Evolutionary conservation across 2,888 invertebrate genomes (phyloP), one percentile per base, ranked within the genome.

Genomic region (Crematogaster levior): DNA sequence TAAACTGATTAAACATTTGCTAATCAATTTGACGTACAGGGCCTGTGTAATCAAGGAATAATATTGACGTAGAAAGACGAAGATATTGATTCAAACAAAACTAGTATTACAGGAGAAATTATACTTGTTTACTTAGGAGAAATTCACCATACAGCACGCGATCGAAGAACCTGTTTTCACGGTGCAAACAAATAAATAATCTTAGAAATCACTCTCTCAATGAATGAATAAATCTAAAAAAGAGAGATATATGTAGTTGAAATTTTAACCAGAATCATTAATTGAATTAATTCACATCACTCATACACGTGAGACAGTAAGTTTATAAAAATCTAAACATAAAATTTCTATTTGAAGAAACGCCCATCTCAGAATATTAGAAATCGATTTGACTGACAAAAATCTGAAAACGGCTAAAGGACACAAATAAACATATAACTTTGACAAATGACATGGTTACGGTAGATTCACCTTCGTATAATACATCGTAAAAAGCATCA

Each of bases 401-500:
- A 34, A 24, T 5, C 10, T 3, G 40, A 60, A 37, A 12, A 24
- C n/a, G 21, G 21, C 21, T 30, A 15, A 24, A 43, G 58, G 65
- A 53, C 34, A n/a, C 15, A 56, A n/a, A n/a, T 75, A 75, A 65
- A 65, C n/a, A n/a, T n/a, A n/a, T n/a, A n/a, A n/a, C n/a, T n/a
- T 53, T 15, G 63, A 40, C 48, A 40, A 51, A 9, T 46, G n/a
- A 51, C 56, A 34, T 63, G 15, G 9, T 30, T n/a, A 27, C 27
- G 63, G n/a, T 24, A 18, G 34, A 43, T 5, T 43, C 12, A 21
- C 0, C 68, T 10, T 56, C 24, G 40, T n/a, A n/a, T 6, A 56
- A 21, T 68, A 68, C 12, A 34, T 24, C 27, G 34, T 77, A 66
- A 58, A 53, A 77, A 68, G 34, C 46, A 63, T 51, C 65, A 68